phyloP scores from a whole-genome alignment of 2,797 vertebrate species.

The Florisuga fusca region DNA sequence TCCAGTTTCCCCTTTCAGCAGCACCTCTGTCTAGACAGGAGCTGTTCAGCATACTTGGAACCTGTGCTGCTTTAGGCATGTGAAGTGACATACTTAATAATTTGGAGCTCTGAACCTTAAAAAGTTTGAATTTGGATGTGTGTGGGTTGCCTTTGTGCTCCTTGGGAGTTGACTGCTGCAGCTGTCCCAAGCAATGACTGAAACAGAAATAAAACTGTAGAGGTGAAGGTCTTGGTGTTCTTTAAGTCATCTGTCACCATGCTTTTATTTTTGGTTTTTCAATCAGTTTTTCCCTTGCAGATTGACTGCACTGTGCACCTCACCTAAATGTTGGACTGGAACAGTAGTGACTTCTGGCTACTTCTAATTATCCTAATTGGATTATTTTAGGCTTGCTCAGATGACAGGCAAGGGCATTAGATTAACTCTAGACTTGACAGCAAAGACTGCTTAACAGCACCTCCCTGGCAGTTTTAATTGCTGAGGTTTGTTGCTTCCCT shows the following conservation, averaged over 20 bases:
- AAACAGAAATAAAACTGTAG: neutral
- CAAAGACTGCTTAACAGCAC: neutral
- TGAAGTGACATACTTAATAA: neutral
- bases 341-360: neutral
- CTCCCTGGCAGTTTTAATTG: neutral
- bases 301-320: neutral
- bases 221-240: neutral
- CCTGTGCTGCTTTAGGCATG: neutral
- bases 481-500: neutral
- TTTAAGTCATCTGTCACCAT: neutral
- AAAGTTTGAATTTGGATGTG: neutral
- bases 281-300: no score
- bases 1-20: neutral
- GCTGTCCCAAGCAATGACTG: neutral
- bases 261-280: neutral
- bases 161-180: neutral
- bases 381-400: neutral
- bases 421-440: slow-evolving; percentile 2
- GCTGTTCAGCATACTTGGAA: neutral
- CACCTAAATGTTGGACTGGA: neutral
- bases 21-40: neutral
- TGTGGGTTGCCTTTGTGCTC: neutral
- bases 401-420: neutral
- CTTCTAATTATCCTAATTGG: slow-evolving; percentile 8
- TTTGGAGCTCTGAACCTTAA: neutral